phyloP scores from a whole-genome alignment of 2,113 vertebrate genomes.

The Meleagris gallopavo region DNA sequence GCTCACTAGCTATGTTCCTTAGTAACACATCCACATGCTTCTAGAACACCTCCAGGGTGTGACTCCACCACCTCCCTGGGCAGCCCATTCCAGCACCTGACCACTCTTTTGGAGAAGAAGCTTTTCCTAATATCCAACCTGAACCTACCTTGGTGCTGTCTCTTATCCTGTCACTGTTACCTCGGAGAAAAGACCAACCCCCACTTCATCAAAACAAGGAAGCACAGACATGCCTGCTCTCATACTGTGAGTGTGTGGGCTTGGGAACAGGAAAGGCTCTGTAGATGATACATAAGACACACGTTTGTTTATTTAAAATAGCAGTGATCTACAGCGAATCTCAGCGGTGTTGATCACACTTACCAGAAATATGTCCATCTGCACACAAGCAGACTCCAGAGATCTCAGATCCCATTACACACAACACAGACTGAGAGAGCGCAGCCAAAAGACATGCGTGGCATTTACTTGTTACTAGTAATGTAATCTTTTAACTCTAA shows the following conservation, averaged over 20 bases:
- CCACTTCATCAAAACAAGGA: background rate
- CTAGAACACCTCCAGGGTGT: too few relatives aligned
- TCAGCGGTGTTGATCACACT: rapidly evolving
- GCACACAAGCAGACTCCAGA: rapidly evolving
- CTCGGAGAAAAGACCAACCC: too few relatives aligned
- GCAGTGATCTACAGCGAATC: rapidly evolving
- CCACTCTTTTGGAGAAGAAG: too few relatives aligned
- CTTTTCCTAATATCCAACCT: too few relatives aligned
- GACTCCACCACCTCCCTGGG: too few relatives aligned
- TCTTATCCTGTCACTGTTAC: too few relatives aligned
- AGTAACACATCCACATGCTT: too few relatives aligned
- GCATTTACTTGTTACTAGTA: background rate
- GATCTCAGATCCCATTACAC: background rate
- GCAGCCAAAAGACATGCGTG: background rate
- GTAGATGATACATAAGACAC: background rate
- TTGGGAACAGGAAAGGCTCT: background rate
- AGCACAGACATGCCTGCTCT: background rate
- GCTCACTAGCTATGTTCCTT: too few relatives aligned
- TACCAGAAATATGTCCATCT: background rate
- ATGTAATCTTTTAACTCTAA: background rate
- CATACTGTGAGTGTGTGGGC: background rate
- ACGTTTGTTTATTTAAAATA: background rate
- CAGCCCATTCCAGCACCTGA: too few relatives aligned
- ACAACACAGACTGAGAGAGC: background rate
- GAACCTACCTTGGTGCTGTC: too few relatives aligned